Conservation (phyloP, 2,113 vertebrate genomes). For the Corynorhinus townsendii region DNA sequence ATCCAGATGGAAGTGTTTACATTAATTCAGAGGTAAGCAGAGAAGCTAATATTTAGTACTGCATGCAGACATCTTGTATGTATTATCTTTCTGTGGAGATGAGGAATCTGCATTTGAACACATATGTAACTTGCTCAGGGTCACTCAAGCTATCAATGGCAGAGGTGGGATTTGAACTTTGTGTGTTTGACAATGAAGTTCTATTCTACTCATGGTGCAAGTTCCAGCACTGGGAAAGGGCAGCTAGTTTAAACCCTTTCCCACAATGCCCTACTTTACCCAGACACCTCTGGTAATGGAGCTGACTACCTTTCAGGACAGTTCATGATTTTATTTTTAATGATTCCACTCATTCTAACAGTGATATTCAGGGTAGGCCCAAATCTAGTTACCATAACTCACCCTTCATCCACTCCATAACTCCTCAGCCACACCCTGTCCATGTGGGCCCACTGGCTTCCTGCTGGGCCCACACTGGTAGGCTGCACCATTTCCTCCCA, state of each 20-base stretch:
- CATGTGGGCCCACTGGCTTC: not conserved
- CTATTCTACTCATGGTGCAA: too few species aligned
- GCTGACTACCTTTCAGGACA: not conserved
- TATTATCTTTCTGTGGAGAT: not conserved
- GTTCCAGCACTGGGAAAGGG: not conserved
- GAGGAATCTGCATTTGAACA: not conserved
- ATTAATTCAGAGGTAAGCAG: not conserved
- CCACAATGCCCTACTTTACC: not conserved
- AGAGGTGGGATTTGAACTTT: not conserved
- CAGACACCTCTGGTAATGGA: not conserved
- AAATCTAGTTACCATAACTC: not conserved
- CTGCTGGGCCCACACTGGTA: not conserved
- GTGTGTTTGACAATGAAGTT: not conserved
- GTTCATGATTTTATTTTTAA: not conserved
- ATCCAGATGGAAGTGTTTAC: not conserved
- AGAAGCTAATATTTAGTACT: not conserved
- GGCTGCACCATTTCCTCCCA: not conserved
- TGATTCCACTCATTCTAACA: not conserved
- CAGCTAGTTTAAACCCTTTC: not conserved
- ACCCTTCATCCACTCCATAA: not conserved
- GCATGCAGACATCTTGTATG: not conserved
- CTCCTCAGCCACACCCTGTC: not conserved
- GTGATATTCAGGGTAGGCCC: not conserved
- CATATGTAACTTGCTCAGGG: not conserved
- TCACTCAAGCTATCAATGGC: not conserved